Evolutionary conservation across 2,113 vertebrate genomes (phyloP).

Genomic region (Chamaetylas fuelleborni): DNA sequence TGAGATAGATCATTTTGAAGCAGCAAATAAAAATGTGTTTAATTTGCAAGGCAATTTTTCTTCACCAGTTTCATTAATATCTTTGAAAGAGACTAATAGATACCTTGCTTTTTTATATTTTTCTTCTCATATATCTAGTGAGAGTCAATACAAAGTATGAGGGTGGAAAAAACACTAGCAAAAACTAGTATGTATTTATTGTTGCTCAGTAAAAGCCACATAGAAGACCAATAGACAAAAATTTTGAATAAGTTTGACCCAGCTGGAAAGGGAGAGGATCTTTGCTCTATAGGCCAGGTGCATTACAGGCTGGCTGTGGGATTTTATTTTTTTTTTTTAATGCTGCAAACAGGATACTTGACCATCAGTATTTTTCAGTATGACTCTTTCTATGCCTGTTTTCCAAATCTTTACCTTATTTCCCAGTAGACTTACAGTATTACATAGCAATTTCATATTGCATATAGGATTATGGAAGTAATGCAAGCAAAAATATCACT

Average conservation of each 20-base stretch:
- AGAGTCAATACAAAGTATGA: background rate
- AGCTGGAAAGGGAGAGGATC: background rate
- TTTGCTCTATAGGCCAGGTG: slow-evolving; percentile 17
- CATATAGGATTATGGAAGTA: background rate
- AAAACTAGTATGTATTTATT: background rate
- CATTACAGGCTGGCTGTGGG: background rate
- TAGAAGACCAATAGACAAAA: background rate
- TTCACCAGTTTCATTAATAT: background rate
- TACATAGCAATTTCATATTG: background rate
- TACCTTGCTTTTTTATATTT: background rate
- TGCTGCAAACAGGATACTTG: background rate
- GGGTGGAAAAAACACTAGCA: background rate
- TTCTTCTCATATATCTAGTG: background rate
- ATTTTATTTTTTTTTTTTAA: background rate
- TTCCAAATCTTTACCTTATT: slow-evolving; percentile 39
- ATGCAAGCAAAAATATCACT: background rate
- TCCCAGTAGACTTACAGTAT: slow-evolving; percentile 1
- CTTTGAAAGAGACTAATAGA: background rate
- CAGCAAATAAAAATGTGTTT: background rate
- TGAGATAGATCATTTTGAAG: background rate
- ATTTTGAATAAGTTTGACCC: background rate
- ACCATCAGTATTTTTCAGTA: background rate
- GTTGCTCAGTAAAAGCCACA: background rate
- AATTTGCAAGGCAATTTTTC: background rate
- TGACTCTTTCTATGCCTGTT: background rate